These are phyloP conservation scores for Philopotamus ludificatus DNA, from an alignment of 1,140 invertebrate species.

Conservation along the genomic window DNA sequence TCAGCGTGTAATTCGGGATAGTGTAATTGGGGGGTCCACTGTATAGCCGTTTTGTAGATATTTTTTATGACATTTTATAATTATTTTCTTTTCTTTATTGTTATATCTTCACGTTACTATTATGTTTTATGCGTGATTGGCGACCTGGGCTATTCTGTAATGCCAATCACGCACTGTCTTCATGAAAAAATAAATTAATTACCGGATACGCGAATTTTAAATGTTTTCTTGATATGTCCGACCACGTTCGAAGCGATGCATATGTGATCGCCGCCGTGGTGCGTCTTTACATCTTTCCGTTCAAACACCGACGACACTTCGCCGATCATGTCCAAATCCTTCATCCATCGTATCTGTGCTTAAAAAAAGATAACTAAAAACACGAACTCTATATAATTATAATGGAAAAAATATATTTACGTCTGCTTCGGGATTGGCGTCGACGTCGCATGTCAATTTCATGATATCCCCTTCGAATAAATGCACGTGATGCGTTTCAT, in stretches of 20 bases:
- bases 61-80: too few species aligned
- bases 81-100: too few species aligned
- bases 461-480: constrained; percentile 44
- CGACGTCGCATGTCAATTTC: constrained; percentile 47
- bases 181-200: neutral
- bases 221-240: constrained; percentile 45
- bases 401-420: constrained; percentile 40
- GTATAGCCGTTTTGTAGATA: too few species aligned
- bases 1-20: too few species aligned
- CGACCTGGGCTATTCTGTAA: constrained; percentile 1
- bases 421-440: constrained; percentile 49
- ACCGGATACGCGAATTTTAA: constrained; percentile 48
- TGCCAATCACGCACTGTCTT: constrained; percentile 31
- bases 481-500: constrained; percentile 19
- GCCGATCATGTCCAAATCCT: constrained; percentile 42
- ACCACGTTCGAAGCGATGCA: constrained; percentile 49
- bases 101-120: too few species aligned
- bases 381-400: neutral
- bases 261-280: constrained; percentile 46
- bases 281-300: constrained; percentile 44
- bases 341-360: constrained; percentile 44
- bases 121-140: too few species aligned
- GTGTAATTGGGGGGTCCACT: too few species aligned
- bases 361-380: neutral
- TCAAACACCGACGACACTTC: constrained; percentile 45